phyloP scores from a whole-genome alignment of 2,888 invertebrate genomes.

The Lepidonotus clava region DNA sequence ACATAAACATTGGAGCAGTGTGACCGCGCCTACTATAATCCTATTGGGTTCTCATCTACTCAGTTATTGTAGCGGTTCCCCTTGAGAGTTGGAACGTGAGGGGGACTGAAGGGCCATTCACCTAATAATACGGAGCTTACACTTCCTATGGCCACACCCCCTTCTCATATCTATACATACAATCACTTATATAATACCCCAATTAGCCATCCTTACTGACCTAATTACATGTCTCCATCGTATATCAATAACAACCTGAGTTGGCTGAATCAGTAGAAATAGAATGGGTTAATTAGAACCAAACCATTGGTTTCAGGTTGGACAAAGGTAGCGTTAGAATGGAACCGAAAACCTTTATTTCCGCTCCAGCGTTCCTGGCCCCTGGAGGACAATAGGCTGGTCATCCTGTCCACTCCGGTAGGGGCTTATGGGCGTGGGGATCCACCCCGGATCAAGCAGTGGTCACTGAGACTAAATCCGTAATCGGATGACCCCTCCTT shows the following conservation, averaged over 20 bases:
- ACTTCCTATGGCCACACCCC: too few relatives aligned
- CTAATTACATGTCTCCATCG: too few relatives aligned
- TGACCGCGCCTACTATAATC: constrained; percentile 50
- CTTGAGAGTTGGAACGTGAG: neutral
- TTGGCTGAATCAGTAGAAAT: too few relatives aligned
- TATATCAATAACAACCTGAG: too few relatives aligned
- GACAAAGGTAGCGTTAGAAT: neutral
- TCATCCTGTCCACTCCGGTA: neutral
- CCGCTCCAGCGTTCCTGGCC: neutral
- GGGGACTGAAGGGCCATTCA: constrained; percentile 20
- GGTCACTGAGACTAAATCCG: constrained; percentile 20
- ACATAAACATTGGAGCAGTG: constrained; percentile 45
- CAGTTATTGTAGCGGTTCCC: constrained; percentile 42
- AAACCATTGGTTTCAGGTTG: too few relatives aligned
- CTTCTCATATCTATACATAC: too few relatives aligned
- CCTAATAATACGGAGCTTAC: too few relatives aligned
- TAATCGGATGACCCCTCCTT: constrained; percentile 47
- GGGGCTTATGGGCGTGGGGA: constrained; percentile 28
- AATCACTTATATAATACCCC: too few relatives aligned
- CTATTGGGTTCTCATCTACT: constrained; percentile 46
- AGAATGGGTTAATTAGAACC: too few relatives aligned
- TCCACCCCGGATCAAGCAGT: neutral
- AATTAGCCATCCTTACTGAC: too few relatives aligned
- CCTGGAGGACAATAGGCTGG: too few relatives aligned
- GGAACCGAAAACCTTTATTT: constrained; percentile 20